Evolutionary conservation across 2,888 invertebrate genomes (phyloP), one percentile per base, ranked within the genome.

Genomic region (Ypsolopha sequella): DNA sequence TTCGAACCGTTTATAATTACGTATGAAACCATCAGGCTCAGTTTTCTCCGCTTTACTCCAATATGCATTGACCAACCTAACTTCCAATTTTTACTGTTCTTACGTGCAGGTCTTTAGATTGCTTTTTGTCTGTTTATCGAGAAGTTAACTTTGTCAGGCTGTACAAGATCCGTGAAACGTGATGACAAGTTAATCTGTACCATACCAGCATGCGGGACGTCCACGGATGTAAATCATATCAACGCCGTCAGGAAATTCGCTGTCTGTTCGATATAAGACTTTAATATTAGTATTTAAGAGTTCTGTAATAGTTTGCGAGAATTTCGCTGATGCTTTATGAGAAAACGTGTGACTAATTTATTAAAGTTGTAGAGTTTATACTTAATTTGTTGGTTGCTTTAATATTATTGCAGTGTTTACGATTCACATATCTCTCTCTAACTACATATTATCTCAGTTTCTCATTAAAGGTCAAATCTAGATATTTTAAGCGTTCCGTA

Each of bases 161-260:
- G 34, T 36, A 36, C 9, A 9, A 36, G 50, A 48, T 47, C 41
- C 53, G 53, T 53, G 50, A 34, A 47, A 47, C 11, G 14, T 36
- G 47, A 35, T 50, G 53, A 52, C 50, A 51, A 48, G 46, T 53
- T 53, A 53, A 53, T 53, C 53, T 50, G 41, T 48, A 34, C 35
- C 14, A 13, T 39, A 45, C 46, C 49, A 48, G 47, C 9, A 48
- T 39, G 49, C 35, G 49, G 39, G n/a, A 14, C 14, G 47, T 36
- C 43, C 13, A 33, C 24, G 33, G 11, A 49, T 41, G 49, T 49
- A 41, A 49, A 49, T 39, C 41, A 49, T 41, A 49, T 49, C 49
- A 39, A 33, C 41, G 46, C 39, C 49, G 11, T 24, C 24, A 24
- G 24, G 24, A 24, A 24, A 24, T 24, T 3, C 24, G 24, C 24